Percentiles rank a stretch among this genome's conserved stretches.
Evolutionary conservation across 1,140 invertebrate genomes (phyloP).

Genomic region (Lepidostoma basale): DNA sequence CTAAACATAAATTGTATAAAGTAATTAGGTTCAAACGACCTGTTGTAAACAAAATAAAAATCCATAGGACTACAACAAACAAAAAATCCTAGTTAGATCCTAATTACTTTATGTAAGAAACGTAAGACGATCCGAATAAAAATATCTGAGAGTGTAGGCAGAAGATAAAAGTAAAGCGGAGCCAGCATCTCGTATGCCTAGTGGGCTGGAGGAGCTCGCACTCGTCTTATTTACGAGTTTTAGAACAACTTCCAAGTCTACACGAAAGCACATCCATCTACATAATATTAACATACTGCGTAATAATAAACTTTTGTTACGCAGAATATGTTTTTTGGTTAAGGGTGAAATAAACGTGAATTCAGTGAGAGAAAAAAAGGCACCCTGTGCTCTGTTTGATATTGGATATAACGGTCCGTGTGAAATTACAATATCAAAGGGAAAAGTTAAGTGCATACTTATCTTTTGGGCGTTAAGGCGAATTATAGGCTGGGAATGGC

Average conservation of each 20-base stretch:
- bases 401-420: not conserved
- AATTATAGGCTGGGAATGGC: conserved; percentile 1
- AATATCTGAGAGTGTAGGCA: too few species aligned
- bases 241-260: conserved; percentile 6
- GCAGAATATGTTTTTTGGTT: not conserved
- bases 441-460: not conserved
- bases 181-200: not conserved
- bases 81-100: too few species aligned
- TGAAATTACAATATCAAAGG: conserved; percentile 21
- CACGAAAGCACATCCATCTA: not conserved
- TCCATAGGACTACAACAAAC: too few species aligned
- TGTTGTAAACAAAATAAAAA: too few species aligned
- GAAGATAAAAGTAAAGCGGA: conserved; percentile 5
- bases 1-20: too few species aligned
- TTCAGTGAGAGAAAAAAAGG: not conserved
- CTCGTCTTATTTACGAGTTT: conserved; percentile 7
- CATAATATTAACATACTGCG: not conserved
- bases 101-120: too few species aligned
- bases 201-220: not conserved
- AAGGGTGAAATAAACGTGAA: not conserved
- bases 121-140: too few species aligned
- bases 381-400: not conserved
- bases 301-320: conserved; percentile 11
- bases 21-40: too few species aligned
- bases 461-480: not conserved